These are phyloP conservation scores for Drosophila dunni DNA, from an alignment of 1,140 invertebrate genomes.

Conservation along the genomic window DNA sequence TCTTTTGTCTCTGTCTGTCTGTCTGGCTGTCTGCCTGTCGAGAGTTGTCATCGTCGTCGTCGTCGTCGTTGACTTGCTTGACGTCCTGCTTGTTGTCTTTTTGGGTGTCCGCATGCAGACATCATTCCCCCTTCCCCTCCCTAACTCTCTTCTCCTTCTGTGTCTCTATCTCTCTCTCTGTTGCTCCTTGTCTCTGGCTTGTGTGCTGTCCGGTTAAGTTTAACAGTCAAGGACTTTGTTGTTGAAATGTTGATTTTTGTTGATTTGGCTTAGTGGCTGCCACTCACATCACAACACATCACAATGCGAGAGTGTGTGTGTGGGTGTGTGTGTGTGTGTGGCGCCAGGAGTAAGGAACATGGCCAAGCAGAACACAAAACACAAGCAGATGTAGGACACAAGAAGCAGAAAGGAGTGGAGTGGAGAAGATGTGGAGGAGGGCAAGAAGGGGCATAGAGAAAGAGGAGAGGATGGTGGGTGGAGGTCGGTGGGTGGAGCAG, in stretches of 20 bases:
- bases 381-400: no score
- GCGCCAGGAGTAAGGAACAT: constrained; percentile 41
- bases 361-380: neutral
- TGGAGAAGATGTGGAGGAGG: neutral
- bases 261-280: constrained; percentile 81
- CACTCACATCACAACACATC: constrained; percentile 65
- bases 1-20: constrained; percentile 3
- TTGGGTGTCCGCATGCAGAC: constrained; percentile 35
- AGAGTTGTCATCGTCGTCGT: constrained; percentile 36
- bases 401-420: no score
- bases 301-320: constrained; percentile 21
- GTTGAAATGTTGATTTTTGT: constrained; percentile 82
- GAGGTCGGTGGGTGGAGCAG: neutral
- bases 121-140: neutral
- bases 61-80: constrained; percentile 15
- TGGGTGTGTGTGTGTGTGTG: constrained; percentile 23
- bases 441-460: neutral
- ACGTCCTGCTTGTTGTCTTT: constrained; percentile 39
- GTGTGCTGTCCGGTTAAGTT: constrained; percentile 72
- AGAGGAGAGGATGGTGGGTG: no score
- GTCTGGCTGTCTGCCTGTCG: constrained; percentile 20
- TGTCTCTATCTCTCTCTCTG: neutral
- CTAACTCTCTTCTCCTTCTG: neutral
- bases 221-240: constrained; percentile 82
- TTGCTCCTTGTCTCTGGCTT: neutral